Evolutionary conservation across 1,140 invertebrate genomes (phyloP), one percentile per base, ranked within the genome.

Genomic region (Drosophila auraria): DNA sequence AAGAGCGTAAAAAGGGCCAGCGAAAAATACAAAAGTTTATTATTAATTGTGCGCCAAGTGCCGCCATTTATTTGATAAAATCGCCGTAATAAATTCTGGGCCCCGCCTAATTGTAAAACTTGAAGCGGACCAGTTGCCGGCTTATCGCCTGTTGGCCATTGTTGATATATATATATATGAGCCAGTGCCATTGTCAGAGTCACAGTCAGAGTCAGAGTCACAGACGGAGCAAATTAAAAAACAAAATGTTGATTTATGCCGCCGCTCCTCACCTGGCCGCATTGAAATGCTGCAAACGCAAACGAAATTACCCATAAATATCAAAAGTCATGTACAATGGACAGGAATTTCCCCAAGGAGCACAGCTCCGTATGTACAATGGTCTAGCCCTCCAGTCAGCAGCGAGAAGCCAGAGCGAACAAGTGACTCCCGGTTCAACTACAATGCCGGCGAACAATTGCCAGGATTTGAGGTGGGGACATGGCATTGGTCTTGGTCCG

Each of bases 281-380:
- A 89, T 89, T 81, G 84, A 89, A 89, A 89, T 83, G 83, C 84
- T 89, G 86, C 81, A 78, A 80, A 89, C 74, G 73, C 80, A 82
- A 86, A 87, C 83, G 83, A 89, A 89, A 89, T 89, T 89, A 89
- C 86, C 86, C 86, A 89, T 89, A 89, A 89, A 89, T 89, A 89
- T 89, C 86, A 89, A 89, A 89, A 89, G 86, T 89, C 86, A 89
- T 89, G 86, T 89, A 89, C 86, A 89, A 89, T 89, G 86, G 86
- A 89, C 86, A 89, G 86, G 86, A 90, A 89, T 89, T 89, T 89
- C 79, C 82, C 86, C 69, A 73, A 87, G 79, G 66, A 82, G 79
- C 62, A 75, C 51, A 63, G 36, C 38, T 47, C 23, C 56, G 49
- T 36, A 20, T 40, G 23, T n/a, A 64, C 47, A 69, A 69, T 59